Conservation (phyloP, 1,140 invertebrate genomes). For the Cydia strobilella region DNA sequence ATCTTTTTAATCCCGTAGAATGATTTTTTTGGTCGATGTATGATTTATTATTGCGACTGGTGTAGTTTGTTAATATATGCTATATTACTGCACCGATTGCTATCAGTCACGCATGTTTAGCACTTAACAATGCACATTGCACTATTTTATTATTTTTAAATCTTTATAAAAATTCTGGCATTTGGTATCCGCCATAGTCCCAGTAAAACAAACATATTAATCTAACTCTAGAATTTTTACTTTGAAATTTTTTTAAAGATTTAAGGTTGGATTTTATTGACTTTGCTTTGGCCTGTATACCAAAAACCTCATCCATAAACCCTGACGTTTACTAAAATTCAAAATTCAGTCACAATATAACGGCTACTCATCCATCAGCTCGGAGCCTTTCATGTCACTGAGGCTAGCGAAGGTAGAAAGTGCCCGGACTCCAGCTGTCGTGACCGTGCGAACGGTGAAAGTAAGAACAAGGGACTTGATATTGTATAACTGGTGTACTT, state of each 20-base stretch:
- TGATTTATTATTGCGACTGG: neutral
- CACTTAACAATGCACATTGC: too few species aligned
- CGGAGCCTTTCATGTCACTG: conserved; percentile 39
- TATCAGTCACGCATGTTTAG: too few species aligned
- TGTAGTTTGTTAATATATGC: too few species aligned
- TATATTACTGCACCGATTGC: too few species aligned
- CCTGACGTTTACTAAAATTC: neutral
- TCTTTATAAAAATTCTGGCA: too few species aligned
- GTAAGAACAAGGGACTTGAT: conserved; percentile 47
- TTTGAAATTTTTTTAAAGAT: too few species aligned
- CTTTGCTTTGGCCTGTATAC: too few species aligned
- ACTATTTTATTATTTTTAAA: too few species aligned
- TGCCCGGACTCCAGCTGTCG: conserved; percentile 48
- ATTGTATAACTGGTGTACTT: conserved; percentile 34
- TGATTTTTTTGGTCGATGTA: neutral
- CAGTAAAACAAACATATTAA: too few species aligned
- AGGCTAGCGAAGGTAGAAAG: conserved; percentile 54
- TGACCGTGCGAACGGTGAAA: conserved; percentile 65
- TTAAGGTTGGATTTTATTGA: too few species aligned
- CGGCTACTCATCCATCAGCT: conserved; percentile 34
- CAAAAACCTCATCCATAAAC: neutral
- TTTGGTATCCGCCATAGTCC: too few species aligned
- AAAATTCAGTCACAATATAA: neutral
- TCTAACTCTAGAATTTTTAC: too few species aligned
- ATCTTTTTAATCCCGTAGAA: neutral